Evolutionary conservation across 2,888 invertebrate species (phyloP), one percentile per base, ranked within the genome.

Genomic region (Pollenia labialis): DNA sequence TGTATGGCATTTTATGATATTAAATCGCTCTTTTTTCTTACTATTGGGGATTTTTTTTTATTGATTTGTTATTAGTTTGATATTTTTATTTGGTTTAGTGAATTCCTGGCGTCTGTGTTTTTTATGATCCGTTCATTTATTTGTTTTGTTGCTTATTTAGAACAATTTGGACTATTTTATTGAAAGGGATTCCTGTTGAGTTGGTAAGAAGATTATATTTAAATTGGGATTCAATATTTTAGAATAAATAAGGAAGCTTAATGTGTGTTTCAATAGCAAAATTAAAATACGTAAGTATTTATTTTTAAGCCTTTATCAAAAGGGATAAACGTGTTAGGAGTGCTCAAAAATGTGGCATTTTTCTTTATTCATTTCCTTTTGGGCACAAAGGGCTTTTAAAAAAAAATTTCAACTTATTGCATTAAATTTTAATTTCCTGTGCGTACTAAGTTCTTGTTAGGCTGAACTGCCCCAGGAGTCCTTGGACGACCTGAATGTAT

Each of bases 121-220:
- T 74, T 60, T 56, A 11, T 12, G 7, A 60, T 60, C 8, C 10
- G 9, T 46, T 72, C 32, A 48, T 72, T 72, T 72, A 46, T 48
- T 32, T 68, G 16, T 18, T 50, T 14, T 68, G 1, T 23, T 32
- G 4, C 6, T 32, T 32, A 32, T 32, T 32, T 32, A 6, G 32
- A 32, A 32, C 32, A 32, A 32, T 32, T 18, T 46, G 23, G 68
- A 40, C 44, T 58, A 52, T 40, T 9, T 58, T 68, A 16, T 58
- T 42, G 18, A 48, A 32, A 66, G 18, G 58, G 9, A 68, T 48
- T 74, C 40, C 18, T 40, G 32, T 50, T 60, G 23, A 58, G 44
- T 12, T 18, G 58, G 6, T 68, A 75, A 75, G 40, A 18, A 60
- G 74, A 75, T 81, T 68, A 48, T 74, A 60, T 74, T 81, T 75